Conservation (phyloP, 2,888 invertebrate genomes). For the Nomada fucata region DNA sequence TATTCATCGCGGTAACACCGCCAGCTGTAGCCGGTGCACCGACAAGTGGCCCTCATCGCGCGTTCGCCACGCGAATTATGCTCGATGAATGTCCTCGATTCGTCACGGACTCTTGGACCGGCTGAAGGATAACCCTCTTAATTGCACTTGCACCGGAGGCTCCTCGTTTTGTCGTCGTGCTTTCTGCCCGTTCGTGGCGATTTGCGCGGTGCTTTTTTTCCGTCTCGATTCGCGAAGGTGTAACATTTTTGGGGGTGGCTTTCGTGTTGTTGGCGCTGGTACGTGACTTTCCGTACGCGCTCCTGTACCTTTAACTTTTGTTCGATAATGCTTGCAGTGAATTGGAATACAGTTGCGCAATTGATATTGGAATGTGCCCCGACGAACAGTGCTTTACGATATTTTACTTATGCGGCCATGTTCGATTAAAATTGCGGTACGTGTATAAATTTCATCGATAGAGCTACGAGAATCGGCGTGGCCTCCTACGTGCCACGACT, state of each 20-base stretch:
- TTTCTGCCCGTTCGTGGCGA: neutral
- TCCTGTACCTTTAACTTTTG: too few species aligned
- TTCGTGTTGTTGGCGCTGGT: too few species aligned
- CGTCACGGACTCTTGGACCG: constrained; percentile 12
- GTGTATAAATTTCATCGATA: neutral
- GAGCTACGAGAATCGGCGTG: neutral
- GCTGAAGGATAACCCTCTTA: constrained; percentile 20
- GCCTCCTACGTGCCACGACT: neutral
- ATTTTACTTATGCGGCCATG: too few species aligned
- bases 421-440: neutral
- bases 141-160: neutral
- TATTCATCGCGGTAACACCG: neutral
- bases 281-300: too few species aligned
- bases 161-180: neutral
- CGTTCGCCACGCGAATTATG: constrained; percentile 21
- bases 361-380: too few species aligned
- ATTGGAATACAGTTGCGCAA: too few species aligned
- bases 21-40: neutral
- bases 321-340: too few species aligned
- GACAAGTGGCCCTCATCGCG: constrained; percentile 19
- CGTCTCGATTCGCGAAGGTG: too few species aligned
- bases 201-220: neutral
- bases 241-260: too few species aligned
- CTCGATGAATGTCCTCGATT: constrained; percentile 30
- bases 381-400: too few species aligned